Percentiles rank a stretch among this genome's conserved stretches.
Conservation (phyloP, 2,113 vertebrate genomes). For the Lampris megalopsis region DNA sequence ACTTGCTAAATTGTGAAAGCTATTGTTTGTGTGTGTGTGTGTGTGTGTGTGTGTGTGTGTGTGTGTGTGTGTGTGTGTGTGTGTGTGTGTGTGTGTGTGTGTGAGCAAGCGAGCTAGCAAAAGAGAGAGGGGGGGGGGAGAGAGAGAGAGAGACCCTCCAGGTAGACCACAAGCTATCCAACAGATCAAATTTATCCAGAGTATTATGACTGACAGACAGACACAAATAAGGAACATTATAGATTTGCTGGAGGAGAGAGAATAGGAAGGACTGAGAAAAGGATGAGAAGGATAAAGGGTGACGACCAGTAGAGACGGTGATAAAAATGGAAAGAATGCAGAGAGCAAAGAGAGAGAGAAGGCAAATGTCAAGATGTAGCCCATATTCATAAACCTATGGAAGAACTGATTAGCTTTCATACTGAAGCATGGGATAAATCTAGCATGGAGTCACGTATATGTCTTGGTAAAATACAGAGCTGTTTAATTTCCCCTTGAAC, state of each 20-base stretch:
- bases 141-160: too few species aligned
- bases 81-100: not conserved
- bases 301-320: not conserved
- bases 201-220: conserved; percentile 16
- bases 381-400: too few species aligned
- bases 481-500: too few species aligned
- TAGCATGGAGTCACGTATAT: too few species aligned
- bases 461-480: too few species aligned
- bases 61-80: not conserved
- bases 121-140: not conserved
- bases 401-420: too few species aligned
- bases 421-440: too few species aligned
- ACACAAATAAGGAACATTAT: conserved; percentile 14
- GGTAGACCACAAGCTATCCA: not conserved
- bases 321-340: not conserved
- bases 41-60: not conserved
- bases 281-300: not conserved
- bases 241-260: conserved; percentile 15
- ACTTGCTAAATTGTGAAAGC: conserved; percentile 3
- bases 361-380: too few species aligned
- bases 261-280: not conserved
- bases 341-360: not conserved
- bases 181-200: conserved; percentile 16
- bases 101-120: not conserved
- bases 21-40: not conserved